Conservation (phyloP, 2,888 invertebrate genomes). For the Litoditis marina region DNA sequence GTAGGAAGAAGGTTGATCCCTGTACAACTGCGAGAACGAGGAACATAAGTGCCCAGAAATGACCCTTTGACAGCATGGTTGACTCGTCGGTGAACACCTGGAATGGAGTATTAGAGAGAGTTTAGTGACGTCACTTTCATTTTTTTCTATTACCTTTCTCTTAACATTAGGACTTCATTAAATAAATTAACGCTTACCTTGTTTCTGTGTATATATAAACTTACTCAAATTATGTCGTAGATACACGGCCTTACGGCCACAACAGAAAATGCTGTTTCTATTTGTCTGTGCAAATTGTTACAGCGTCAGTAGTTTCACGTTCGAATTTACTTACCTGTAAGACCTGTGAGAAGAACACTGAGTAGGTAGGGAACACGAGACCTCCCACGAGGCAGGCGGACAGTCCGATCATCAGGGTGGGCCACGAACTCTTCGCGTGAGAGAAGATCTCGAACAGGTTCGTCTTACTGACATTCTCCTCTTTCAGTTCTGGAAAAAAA, state of each 20-base stretch:
- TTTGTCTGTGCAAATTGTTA: too few species aligned
- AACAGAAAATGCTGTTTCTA: too few species aligned
- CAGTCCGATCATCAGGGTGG: constrained; percentile 61
- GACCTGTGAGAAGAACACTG: constrained; percentile 63
- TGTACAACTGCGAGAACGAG: constrained; percentile 62
- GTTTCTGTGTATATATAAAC: too few species aligned
- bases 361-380: constrained; percentile 64
- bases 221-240: too few species aligned
- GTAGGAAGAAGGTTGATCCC: constrained; percentile 60
- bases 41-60: constrained; percentile 64
- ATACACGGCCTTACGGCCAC: too few species aligned
- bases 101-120: too few species aligned
- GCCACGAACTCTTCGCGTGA: constrained; percentile 54
- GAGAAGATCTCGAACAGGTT: constrained; percentile 58
- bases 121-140: too few species aligned
- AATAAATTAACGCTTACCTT: too few species aligned
- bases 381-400: constrained; percentile 62
- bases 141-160: too few species aligned
- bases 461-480: constrained; percentile 32
- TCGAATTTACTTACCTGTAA: constrained; percentile 40
- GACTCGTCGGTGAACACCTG: constrained; percentile 57
- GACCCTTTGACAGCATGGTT: constrained; percentile 59
- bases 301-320: too few species aligned
- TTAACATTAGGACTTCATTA: too few species aligned
- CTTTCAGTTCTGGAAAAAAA: constrained; percentile 30